Evolutionary conservation across 1,140 invertebrate species (phyloP), one percentile per base, ranked within the genome.

Genomic region (Cydia fagiglandana): DNA sequence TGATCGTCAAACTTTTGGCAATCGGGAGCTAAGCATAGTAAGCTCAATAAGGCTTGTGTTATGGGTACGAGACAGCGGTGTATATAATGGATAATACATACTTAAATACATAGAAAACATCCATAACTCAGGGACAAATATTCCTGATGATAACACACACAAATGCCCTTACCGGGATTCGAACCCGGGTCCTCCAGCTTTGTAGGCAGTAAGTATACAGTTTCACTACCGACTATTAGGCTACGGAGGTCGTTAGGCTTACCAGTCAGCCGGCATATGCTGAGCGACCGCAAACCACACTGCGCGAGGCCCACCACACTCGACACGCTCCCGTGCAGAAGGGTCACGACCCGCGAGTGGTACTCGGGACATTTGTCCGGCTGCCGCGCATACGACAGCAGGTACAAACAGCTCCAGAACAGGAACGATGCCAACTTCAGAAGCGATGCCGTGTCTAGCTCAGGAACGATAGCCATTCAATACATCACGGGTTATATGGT

Each of bases 291-390:
- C 0, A 85, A 66, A n/a, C 80, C 78, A 76, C 94, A 94, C 76
- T 94, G 93, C 41, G 82, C 79, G 20, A 93, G 75, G 0, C 93
- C 94, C 2, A 89, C 75, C 13, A 87, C 77, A 4, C 88, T 82
- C 1, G 91, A 87, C 0, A 94, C 81, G 30, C 78, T 80, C 1
- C 92, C 93, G 76, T 94, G 94, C 0, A 93, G 75, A 4, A 93
- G 80, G 1, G 91, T 91, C 6, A 93, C 76, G 2, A 90, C 77
- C 47, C 94, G 84, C 1, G 88, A 91, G 45, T 82, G 86, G 85
- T 89, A 94, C 77, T 94, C 94, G 0, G 91, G 89, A 12, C 76
- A 85, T 7, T 80, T 74, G 0, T 79, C 66, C 0, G 85, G 82
- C 5, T 30, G 24, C 10, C 66, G 41, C 10, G 79, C 47, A 0